Conservation (phyloP, 2,113 vertebrate species). For the Etia nguti region DNA sequence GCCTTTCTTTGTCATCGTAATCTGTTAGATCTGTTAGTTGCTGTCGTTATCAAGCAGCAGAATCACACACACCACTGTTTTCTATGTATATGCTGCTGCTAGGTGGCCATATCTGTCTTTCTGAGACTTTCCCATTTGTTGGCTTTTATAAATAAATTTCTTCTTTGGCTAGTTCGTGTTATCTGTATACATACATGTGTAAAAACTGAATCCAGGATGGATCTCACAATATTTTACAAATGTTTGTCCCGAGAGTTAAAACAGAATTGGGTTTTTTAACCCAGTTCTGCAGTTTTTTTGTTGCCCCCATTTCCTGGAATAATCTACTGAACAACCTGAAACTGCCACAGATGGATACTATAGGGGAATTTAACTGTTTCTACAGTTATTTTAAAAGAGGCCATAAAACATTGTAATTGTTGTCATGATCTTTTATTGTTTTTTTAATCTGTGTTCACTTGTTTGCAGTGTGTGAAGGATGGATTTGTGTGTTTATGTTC, state of each 20-base stretch:
- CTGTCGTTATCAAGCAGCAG: neutral
- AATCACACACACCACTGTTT: neutral
- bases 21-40: neutral
- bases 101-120: neutral
- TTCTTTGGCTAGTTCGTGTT: neutral
- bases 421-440: neutral
- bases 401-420: neutral
- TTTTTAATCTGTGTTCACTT: neutral
- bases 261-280: neutral
- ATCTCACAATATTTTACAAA: neutral
- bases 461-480: neutral
- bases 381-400: neutral
- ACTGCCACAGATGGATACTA: neutral
- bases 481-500: neutral
- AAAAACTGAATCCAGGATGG: neutral
- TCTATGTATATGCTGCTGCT: neutral
- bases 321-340: neutral
- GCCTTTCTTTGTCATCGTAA: neutral
- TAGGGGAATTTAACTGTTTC: neutral
- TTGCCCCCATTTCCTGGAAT: neutral
- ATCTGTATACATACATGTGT: neutral
- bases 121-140: neutral
- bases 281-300: neutral
- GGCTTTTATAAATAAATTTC: neutral
- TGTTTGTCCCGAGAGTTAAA: neutral